Percentiles rank a stretch among this genome's conserved stretches.
Conservation (phyloP, 2,797 vertebrate species). For the Mus caroli region DNA sequence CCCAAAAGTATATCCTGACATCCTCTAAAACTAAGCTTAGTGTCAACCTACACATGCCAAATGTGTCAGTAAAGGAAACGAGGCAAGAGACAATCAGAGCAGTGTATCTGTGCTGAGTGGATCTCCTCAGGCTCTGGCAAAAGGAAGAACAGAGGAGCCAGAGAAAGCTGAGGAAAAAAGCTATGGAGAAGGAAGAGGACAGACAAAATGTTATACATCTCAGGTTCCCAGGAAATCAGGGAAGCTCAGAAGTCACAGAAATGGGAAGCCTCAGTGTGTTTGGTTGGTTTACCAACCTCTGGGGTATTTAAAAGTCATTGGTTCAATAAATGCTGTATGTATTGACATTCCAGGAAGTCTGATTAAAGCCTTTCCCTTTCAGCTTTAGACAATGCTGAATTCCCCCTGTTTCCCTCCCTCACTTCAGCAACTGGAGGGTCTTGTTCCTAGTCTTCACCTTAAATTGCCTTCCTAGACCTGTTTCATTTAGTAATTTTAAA, state of each 20-base stretch:
- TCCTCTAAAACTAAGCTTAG: neutral
- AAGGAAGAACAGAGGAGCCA: neutral
- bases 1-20: neutral
- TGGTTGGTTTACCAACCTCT: constrained; percentile 27
- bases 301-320: constrained; percentile 39
- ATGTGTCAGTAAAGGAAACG: neutral
- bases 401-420: neutral
- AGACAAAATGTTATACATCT: neutral
- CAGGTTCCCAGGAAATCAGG: neutral
- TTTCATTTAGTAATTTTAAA: neutral
- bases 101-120: neutral
- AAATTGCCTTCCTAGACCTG: neutral
- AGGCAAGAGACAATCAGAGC: neutral
- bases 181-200: neutral
- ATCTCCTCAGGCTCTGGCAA: neutral
- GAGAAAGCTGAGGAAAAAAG: neutral
- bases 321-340: constrained; percentile 3
- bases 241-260: neutral
- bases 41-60: neutral
- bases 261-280: neutral
- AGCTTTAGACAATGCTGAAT: neutral
- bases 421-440: neutral
- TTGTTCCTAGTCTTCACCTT: neutral
- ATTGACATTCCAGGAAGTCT: constrained; percentile 59
- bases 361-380: constrained; percentile 24